Percentiles rank a stretch among this genome's conserved stretches.
Conservation (phyloP, 2,113 vertebrate genomes). For the Anhinga rufa region DNA sequence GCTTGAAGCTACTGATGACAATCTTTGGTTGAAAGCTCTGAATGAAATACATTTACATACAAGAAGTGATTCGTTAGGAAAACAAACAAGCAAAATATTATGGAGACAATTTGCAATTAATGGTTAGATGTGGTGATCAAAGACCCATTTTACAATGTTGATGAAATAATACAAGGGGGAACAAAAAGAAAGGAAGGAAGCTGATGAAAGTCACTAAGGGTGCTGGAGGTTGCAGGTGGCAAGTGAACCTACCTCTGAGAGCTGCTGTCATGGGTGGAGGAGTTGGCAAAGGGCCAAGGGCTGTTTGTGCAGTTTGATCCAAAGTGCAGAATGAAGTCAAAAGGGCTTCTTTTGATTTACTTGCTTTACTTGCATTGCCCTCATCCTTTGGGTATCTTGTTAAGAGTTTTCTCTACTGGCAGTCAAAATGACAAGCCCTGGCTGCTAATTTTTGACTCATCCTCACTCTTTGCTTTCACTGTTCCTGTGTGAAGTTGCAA, state of each 20-base stretch:
- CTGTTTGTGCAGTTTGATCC: background rate
- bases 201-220: background rate
- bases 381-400: background rate
- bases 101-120: background rate
- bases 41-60: background rate
- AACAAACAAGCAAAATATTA: background rate
- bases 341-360: background rate
- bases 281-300: background rate
- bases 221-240: background rate
- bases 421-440: background rate
- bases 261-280: background rate
- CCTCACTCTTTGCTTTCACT: background rate
- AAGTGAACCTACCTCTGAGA: background rate
- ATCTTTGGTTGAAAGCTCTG: background rate
- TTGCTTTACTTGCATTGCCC: background rate
- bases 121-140: background rate
- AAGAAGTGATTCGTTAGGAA: background rate
- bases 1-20: background rate
- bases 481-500: background rate
- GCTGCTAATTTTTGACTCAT: background rate
- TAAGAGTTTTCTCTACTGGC: background rate
- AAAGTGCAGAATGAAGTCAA: background rate
- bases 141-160: background rate
- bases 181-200: constrained; percentile 4
- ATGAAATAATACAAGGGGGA: background rate